phyloP scores from a whole-genome alignment of 2,797 vertebrate species.

The Neosilurus hyrtlii region DNA sequence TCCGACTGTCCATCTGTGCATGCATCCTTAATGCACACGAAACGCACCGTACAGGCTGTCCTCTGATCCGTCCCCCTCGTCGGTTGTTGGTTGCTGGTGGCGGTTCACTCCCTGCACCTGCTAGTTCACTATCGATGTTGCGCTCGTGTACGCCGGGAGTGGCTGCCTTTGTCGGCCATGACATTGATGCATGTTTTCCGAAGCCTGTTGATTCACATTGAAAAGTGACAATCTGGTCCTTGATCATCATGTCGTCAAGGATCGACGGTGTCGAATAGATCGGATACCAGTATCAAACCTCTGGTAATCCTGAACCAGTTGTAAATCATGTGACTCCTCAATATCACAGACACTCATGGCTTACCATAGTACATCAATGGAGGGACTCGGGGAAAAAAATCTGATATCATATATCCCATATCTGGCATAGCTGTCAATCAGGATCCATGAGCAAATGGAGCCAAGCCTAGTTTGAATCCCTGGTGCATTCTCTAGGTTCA shows the following conservation, averaged over 20 bases:
- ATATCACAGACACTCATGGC: neutral
- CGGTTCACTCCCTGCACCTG: constrained; percentile 45
- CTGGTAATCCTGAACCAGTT: neutral
- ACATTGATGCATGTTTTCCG: constrained; percentile 55
- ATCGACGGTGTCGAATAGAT: constrained; percentile 1
- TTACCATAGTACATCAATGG: neutral
- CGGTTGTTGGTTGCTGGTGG: neutral
- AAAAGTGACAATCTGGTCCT: neutral
- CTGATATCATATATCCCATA: neutral
- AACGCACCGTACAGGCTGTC: neutral
- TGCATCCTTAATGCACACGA: neutral
- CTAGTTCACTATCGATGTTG: constrained; percentile 43
- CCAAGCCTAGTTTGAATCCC: constrained; percentile 6
- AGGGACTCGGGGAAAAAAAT: neutral
- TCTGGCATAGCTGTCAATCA: neutral
- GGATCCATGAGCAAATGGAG: neutral
- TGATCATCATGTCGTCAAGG: neutral
- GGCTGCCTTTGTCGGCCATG: constrained; percentile 59
- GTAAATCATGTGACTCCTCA: constrained; percentile 9
- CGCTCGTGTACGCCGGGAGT: constrained; percentile 54
- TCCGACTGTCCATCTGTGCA: neutral
- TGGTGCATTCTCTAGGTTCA: neutral
- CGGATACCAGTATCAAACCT: neutral
- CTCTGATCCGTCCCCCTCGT: neutral
- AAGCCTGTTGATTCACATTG: constrained; percentile 57